A percentile compares a stretch with the other conserved stretches of the same genome.
phyloP scores from a whole-genome alignment of 2,888 invertebrate genomes.

The Cotesia congregata region DNA sequence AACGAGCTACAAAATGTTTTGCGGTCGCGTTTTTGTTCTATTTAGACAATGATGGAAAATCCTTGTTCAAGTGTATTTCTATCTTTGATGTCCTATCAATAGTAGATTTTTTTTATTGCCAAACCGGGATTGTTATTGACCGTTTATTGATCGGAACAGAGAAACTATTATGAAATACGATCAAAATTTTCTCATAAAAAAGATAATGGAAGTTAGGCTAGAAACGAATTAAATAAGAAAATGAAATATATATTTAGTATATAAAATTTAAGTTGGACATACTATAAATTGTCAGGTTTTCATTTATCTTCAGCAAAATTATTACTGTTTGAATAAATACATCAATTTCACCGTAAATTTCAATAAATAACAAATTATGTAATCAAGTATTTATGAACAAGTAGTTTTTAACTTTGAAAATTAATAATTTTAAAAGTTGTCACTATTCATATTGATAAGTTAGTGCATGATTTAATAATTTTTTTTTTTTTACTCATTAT shows the following conservation, averaged over 20 bases:
- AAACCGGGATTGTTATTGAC: not conserved
- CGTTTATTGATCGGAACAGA: not conserved
- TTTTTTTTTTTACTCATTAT: no score
- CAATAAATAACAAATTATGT: no score
- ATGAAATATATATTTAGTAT: not conserved
- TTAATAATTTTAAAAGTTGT: no score
- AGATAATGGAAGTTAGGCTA: not conserved
- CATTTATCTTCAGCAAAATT: no score
- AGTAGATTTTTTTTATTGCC: not conserved
- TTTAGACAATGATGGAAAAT: conserved; percentile 1
- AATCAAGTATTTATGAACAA: no score
- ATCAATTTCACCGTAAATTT: no score
- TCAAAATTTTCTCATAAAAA: not conserved
- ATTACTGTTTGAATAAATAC: no score
- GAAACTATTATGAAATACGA: not conserved
- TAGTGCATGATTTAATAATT: no score
- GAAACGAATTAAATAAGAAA: not conserved
- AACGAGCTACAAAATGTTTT: conserved; percentile 25
- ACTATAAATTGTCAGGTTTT: no score
- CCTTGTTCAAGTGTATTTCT: not conserved
- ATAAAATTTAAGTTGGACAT: no score
- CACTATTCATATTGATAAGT: no score
- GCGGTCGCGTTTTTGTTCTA: conserved; percentile 33
- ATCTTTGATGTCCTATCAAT: conserved; percentile 20
- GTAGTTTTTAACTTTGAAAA: no score